A percentile compares a stretch with the other conserved stretches of the same genome.
phyloP scores from a whole-genome alignment of 2,113 vertebrate genomes.

The Psettodes erumei region DNA sequence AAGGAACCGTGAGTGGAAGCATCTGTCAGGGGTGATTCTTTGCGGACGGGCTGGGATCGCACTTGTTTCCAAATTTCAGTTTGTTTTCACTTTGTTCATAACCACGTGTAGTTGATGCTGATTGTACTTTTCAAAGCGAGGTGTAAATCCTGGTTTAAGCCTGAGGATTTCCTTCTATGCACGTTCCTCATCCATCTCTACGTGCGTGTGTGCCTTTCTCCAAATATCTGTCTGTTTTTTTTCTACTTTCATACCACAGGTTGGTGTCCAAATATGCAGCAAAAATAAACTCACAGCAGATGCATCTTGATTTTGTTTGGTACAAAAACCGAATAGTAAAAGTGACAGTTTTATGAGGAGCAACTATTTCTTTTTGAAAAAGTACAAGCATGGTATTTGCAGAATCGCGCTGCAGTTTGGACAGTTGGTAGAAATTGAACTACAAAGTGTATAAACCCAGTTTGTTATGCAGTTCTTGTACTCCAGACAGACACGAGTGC shows the following conservation, averaged over 20 bases:
- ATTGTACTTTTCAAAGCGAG: conserved; percentile 1
- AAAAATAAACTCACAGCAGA: not conserved
- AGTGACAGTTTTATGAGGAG: not conserved
- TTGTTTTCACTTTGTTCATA: conserved; percentile 45
- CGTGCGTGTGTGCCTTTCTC: too few species aligned
- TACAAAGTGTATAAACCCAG: not conserved
- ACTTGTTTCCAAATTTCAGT: conserved; percentile 12
- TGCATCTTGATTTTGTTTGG: not conserved
- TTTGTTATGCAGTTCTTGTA: conserved; percentile 6
- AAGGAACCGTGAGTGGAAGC: conserved; percentile 57
- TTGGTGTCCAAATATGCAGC: not conserved
- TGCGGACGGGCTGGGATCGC: conserved; percentile 13
- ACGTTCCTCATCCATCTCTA: not conserved
- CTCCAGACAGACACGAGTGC: conserved; percentile 7
- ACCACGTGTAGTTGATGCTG: not conserved
- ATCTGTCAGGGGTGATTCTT: conserved; percentile 55
- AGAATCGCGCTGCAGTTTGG: too few species aligned
- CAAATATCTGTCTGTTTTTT: not conserved
- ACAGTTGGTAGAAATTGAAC: not conserved
- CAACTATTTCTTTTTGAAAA: too few species aligned
- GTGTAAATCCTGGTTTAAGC: conserved; percentile 11
- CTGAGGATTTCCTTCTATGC: not conserved
- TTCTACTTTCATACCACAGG: not conserved
- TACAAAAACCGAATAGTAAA: not conserved
- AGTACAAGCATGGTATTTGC: too few species aligned